Evolutionary conservation across 2,797 vertebrate species (phyloP).

Genomic region (Prunella strophiata): DNA sequence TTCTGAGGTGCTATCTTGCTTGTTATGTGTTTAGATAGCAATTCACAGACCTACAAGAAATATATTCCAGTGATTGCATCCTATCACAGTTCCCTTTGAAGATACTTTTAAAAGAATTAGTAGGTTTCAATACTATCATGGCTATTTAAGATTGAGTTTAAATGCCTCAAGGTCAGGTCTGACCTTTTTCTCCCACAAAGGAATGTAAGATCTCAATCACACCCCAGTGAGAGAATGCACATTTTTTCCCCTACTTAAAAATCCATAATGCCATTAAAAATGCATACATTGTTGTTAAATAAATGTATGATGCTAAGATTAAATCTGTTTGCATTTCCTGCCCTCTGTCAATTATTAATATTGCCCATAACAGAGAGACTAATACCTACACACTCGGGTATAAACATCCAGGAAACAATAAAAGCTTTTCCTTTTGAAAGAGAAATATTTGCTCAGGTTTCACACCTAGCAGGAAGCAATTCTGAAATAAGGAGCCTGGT

Average conservation of each 20-base stretch:
- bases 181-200: constrained; percentile 24
- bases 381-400: not conserved
- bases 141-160: constrained; percentile 16
- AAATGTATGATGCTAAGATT: constrained; percentile 42
- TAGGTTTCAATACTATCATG: not conserved
- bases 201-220: constrained; percentile 51
- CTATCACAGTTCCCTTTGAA: constrained; percentile 11
- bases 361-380: constrained; percentile 26
- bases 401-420: constrained; percentile 41
- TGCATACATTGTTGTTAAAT: constrained; percentile 32
- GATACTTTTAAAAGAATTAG: constrained; percentile 3
- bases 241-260: constrained; percentile 11
- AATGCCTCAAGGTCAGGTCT: constrained; percentile 45
- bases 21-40: not conserved
- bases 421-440: not conserved
- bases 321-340: constrained; percentile 39
- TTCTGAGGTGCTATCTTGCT: not conserved
- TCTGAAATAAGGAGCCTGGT: not conserved
- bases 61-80: not conserved
- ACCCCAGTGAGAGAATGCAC: not conserved
- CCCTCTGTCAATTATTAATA: constrained; percentile 51
- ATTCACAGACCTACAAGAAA: constrained; percentile 14
- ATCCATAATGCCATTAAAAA: constrained; percentile 60
- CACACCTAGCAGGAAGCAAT: constrained; percentile 35
- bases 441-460: constrained; percentile 45